Conservation (phyloP, 2,113 vertebrate genomes). For the Cygnus atratus region DNA sequence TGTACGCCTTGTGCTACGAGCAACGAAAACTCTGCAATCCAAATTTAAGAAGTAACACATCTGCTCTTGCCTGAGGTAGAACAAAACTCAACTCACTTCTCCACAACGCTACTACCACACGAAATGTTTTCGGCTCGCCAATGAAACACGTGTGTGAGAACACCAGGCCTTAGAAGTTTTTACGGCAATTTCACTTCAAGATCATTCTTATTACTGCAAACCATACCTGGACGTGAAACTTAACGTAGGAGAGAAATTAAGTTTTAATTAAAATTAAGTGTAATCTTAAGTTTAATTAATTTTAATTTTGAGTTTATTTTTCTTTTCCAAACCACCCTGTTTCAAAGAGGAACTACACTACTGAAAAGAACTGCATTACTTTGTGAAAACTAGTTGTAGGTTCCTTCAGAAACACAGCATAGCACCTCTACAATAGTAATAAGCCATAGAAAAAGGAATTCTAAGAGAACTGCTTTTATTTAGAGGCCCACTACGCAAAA, state of each 20-base stretch:
- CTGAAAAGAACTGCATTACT: neutral
- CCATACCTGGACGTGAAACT: neutral
- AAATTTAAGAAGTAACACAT: accelerated
- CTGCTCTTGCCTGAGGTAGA: neutral
- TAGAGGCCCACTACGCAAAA: neutral
- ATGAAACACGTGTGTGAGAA: neutral
- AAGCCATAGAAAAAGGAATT: neutral
- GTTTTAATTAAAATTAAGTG: neutral
- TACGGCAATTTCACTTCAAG: neutral
- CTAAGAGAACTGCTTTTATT: neutral
- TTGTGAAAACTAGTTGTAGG: neutral
- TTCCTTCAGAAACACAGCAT: neutral
- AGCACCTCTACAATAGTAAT: accelerated
- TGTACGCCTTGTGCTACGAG: neutral
- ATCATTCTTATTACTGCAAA: neutral
- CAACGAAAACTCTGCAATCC: neutral
- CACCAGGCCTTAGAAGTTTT: neutral
- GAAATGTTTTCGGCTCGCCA: neutral
- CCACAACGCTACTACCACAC: neutral
- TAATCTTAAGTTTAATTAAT: no score
- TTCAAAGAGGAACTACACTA: neutral
- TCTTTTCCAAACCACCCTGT: neutral
- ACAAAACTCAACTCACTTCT: neutral
- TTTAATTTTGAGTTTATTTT: neutral
- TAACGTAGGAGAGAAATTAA: neutral